Evolutionary conservation across 1,140 invertebrate genomes (phyloP).

Genomic region (Sarcophaga peregrina): DNA sequence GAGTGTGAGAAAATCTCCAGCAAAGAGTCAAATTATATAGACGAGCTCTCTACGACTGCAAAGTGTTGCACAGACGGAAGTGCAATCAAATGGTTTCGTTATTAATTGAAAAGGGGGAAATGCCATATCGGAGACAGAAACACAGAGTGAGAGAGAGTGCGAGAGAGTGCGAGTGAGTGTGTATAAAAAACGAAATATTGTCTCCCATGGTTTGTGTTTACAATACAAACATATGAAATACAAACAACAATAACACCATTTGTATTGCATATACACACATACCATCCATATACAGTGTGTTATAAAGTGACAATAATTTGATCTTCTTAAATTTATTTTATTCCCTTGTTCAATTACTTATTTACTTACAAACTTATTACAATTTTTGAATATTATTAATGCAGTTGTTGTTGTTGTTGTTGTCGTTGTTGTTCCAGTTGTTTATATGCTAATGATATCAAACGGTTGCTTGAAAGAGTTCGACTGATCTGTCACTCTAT

Average conservation of each 20-base stretch:
- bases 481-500: too few relatives aligned
- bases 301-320: slow-evolving; percentile 4
- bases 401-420: too few relatives aligned
- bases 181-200: background rate
- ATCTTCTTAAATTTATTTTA: background rate
- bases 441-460: too few relatives aligned
- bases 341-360: background rate
- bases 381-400: background rate
- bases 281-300: too few relatives aligned
- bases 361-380: background rate
- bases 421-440: too few relatives aligned
- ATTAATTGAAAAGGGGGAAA: background rate
- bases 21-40: background rate
- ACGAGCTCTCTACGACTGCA: background rate
- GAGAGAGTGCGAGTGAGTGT: too few relatives aligned
- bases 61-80: background rate
- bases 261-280: too few relatives aligned
- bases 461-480: too few relatives aligned
- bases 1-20: slow-evolving; percentile 1
- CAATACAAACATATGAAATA: background rate
- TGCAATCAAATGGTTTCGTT: background rate
- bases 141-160: too few relatives aligned
- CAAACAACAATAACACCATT: background rate
- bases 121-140: background rate
- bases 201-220: slow-evolving; percentile 7